Evolutionary conservation across 2,113 vertebrate genomes (phyloP), one percentile per base, ranked within the genome.

Genomic region (Aleadryas rufinucha): DNA sequence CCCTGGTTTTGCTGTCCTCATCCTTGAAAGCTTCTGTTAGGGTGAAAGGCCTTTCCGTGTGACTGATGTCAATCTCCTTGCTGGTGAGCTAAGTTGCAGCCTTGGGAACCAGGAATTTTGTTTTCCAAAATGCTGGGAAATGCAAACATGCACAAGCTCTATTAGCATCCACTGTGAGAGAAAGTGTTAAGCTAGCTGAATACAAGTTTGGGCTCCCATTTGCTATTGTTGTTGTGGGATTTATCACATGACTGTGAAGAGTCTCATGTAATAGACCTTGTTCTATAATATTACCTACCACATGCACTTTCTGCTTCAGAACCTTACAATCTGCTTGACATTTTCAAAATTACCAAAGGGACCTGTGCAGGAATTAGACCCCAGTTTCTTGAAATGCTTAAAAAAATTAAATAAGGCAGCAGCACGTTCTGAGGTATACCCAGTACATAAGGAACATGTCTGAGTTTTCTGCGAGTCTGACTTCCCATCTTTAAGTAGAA

Each of bases 111-210:
- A 45, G 49, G 37, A 82, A 14, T 82, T 75, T 54, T 45, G 13
- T 53, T 75, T 90, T 70, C 78, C 53, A 24, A 47, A 65, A 49
- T 52, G 31, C 52, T 92, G 70, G 60, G 65, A 87, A 90, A 81
- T 42, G 44, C 42, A 74, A 94, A 70, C 35, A 39, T 63, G 41
- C n/a, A 22, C 50, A 56, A 71, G 23, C 30, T 66, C 6, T 63
- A 26, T 69, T 88, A 56, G 21, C 75, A 72, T 64, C 22, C 13
- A 37, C 41, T 37, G 9, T 13, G 35, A 42, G 59, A 60, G 16
- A 71, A 44, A 49, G 17, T 53, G 28, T 72, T 78, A 33, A 87
- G 56, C 28, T 52, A 63, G 10, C 42, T 56, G 39, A 66, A 65
- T 50, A 17, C 10, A 33, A 57, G 50, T 31, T 59, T 24, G 13